Percentiles rank a stretch among this genome's conserved stretches.
Conservation (phyloP, 2,113 vertebrate genomes). For the Campylorhamphus procurvoides region DNA sequence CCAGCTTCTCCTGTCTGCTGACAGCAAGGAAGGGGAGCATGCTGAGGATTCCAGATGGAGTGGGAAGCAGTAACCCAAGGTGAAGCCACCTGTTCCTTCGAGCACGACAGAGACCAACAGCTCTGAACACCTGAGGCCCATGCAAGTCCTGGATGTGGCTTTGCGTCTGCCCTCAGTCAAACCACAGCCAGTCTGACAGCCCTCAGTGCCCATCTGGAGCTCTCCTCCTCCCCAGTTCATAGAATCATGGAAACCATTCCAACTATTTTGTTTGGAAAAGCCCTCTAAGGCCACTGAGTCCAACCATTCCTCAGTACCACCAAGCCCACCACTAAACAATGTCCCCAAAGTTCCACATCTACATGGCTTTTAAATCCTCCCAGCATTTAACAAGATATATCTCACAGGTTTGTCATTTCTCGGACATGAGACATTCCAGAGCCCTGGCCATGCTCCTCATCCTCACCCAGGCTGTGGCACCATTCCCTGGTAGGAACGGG, state of each 20-base stretch:
- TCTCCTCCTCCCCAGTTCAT: background rate
- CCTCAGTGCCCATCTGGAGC: background rate
- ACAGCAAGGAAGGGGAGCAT: background rate
- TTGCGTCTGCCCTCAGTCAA: background rate
- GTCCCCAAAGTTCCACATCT: too few relatives aligned
- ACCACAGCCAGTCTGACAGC: background rate
- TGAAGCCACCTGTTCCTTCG: fast-evolving
- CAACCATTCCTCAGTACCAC: background rate
- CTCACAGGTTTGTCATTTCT: background rate
- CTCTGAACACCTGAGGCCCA: background rate
- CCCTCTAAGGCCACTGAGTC: background rate
- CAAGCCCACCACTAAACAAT: background rate
- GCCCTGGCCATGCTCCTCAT: background rate
- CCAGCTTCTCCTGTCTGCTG: background rate
- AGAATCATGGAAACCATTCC: background rate
- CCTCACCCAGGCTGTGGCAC: background rate
- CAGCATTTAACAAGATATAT: fast-evolving
- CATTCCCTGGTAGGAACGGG: background rate
- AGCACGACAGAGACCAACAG: background rate
- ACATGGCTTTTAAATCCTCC: background rate
- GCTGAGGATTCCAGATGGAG: background rate
- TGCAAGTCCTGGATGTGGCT: fast-evolving
- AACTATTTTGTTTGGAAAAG: background rate
- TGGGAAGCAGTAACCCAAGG: background rate
- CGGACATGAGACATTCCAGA: background rate